Evolutionary conservation across 2,797 vertebrate genomes (phyloP).

Genomic region (Scyliorhinus canicula): DNA sequence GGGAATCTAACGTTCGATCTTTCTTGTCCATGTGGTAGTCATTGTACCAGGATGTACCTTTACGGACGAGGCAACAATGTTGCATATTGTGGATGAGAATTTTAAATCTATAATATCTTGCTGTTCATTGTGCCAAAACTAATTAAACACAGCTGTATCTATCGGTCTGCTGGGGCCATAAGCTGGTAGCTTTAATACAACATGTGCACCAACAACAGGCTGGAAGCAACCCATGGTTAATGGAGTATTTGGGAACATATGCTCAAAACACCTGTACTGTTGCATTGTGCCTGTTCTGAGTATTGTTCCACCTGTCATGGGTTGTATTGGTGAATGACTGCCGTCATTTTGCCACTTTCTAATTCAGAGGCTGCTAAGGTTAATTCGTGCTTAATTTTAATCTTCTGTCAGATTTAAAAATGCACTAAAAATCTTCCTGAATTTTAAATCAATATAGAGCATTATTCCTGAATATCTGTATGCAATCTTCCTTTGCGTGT

Average conservation of each 20-base stretch:
- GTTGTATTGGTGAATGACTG: not conserved
- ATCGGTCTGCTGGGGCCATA: not conserved
- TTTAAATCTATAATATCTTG: not conserved
- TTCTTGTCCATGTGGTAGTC: not conserved
- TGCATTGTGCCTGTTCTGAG: not conserved
- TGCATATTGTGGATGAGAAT: slow-evolving; percentile 11
- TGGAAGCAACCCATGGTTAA: not conserved
- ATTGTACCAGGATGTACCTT: not conserved
- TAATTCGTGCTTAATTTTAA: not conserved
- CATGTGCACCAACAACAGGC: not conserved
- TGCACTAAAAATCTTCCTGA: no score
- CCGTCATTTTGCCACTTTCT: not conserved
- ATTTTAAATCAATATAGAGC: not conserved
- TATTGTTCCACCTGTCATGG: not conserved
- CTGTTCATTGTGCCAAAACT: not conserved
- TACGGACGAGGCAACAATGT: no score
- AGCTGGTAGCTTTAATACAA: slow-evolving; percentile 3
- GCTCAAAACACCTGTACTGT: not conserved
- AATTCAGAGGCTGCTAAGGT: not conserved
- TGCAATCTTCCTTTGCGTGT: not conserved
- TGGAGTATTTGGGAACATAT: not conserved
- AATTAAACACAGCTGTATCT: not conserved
- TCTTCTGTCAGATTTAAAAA: not conserved
- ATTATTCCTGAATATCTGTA: not conserved
- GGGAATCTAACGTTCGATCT: not conserved